Evolutionary conservation across 2,113 vertebrate species (phyloP).

Genomic region (Ginglymostoma cirratum): DNA sequence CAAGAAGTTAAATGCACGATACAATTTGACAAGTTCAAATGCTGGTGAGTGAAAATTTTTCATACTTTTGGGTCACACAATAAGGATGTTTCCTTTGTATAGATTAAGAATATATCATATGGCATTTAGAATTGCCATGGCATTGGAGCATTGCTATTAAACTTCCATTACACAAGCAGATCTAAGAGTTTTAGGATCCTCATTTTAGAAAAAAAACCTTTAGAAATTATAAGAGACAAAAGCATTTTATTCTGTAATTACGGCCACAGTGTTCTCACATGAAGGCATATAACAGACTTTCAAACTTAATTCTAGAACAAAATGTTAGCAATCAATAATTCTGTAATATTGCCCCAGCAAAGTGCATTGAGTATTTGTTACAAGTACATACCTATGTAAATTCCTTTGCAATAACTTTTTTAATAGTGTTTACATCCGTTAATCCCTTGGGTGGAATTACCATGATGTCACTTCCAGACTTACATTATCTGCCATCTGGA

Average conservation of each 20-base stretch:
- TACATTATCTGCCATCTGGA: background rate
- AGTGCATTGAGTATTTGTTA: no score
- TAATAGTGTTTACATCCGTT: no score
- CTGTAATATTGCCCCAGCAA: background rate
- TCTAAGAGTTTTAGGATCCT: background rate
- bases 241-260: background rate
- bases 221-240: background rate
- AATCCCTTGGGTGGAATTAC: background rate
- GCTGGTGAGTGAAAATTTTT: conserved; percentile 66
- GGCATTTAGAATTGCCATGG: background rate
- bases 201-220: background rate
- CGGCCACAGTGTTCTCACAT: background rate
- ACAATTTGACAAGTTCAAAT: conserved; percentile 91
- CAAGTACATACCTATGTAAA: background rate
- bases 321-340: background rate
- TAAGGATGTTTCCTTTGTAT: background rate
- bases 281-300: background rate
- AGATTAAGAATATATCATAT: background rate
- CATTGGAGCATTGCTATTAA: background rate
- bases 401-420: background rate
- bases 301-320: background rate
- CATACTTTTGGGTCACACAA: background rate
- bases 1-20: conserved; percentile 88
- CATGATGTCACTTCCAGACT: background rate
- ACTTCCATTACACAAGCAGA: background rate